Conservation (phyloP, 2,113 vertebrate species). For the Taxidea taxus region DNA sequence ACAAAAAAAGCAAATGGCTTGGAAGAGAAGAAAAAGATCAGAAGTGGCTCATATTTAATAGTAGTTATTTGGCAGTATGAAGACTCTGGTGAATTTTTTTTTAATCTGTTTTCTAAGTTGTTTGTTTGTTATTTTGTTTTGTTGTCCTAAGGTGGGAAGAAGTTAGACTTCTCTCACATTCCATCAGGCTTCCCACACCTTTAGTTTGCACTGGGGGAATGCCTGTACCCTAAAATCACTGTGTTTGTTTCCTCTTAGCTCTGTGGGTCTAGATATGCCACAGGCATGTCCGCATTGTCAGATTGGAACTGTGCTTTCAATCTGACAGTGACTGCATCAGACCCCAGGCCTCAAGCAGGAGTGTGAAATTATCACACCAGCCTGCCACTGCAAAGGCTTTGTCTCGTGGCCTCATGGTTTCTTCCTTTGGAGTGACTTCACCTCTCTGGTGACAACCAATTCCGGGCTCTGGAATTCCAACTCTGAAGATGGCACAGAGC, state of each 20-base stretch:
- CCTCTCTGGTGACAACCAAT: background rate
- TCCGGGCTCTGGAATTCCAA: background rate
- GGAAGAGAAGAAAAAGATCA: background rate
- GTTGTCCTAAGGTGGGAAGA: background rate
- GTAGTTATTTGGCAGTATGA: background rate
- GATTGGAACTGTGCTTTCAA: background rate
- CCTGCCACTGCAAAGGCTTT: background rate
- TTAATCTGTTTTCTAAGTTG: background rate
- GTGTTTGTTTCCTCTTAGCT: background rate
- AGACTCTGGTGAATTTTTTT: background rate
- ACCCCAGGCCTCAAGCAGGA: background rate
- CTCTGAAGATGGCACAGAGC: background rate
- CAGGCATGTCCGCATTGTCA: background rate
- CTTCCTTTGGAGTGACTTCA: background rate
- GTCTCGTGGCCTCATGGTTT: background rate
- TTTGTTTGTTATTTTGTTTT: background rate
- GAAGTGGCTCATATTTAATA: background rate
- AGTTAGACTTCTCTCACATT: background rate
- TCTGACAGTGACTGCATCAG: background rate
- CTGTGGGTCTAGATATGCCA: background rate
- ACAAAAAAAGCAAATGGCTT: background rate
- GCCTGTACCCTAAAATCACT: background rate
- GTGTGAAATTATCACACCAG: background rate
- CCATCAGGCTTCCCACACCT: background rate
- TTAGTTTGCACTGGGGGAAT: background rate